Evolutionary conservation across 2,888 invertebrate species (phyloP).

Genomic region (Drosophila formosana): DNA sequence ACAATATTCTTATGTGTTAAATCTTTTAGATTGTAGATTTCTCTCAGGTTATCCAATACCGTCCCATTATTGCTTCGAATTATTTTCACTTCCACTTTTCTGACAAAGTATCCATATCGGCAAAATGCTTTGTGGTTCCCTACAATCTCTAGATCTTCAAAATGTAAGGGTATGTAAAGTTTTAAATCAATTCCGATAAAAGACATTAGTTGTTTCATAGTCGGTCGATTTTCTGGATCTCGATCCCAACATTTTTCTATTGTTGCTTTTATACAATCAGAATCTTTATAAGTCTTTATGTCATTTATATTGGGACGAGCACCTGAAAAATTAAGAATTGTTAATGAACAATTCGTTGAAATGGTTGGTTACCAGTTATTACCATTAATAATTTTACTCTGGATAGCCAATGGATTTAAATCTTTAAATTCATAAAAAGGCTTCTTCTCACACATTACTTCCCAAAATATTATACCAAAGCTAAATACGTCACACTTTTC

Average conservation of each 20-base stretch:
- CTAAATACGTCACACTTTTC: slow-evolving; percentile 23
- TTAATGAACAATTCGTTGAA: background rate
- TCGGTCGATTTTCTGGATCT: background rate
- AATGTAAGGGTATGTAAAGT: background rate
- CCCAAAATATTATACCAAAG: slow-evolving; percentile 20
- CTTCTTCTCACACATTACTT: background rate
- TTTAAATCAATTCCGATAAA: background rate
- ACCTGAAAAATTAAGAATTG: background rate
- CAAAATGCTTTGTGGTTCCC: background rate
- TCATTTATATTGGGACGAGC: background rate
- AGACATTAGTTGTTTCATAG: background rate
- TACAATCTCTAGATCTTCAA: background rate
- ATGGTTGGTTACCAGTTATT: background rate
- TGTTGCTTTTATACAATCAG: background rate
- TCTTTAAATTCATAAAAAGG: background rate
- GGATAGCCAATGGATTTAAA: background rate
- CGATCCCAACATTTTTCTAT: background rate
- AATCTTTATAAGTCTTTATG: background rate
- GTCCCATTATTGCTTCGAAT: background rate
- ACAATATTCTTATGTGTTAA: slow-evolving; percentile 7
- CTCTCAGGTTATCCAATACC: background rate
- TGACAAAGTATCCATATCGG: background rate
- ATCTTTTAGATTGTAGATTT: slow-evolving; percentile 1
- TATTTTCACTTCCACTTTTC: background rate
- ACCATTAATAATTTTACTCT: background rate